Evolutionary conservation across 2,888 invertebrate species (phyloP).

Genomic region (Chloroclystis v-ata): DNA sequence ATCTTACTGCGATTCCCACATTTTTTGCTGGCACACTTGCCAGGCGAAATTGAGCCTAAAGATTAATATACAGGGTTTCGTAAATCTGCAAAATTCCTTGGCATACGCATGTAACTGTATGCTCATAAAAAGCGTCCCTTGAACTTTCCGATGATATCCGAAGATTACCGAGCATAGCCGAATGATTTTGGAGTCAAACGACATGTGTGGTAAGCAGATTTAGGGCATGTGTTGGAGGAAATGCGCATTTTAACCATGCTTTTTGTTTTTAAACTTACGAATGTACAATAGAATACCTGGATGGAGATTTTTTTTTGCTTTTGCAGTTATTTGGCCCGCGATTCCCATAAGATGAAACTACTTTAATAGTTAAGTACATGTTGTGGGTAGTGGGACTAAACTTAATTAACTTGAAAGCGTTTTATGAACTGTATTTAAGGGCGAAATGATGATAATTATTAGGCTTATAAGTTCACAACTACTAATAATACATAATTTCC

Average conservation of each 20-base stretch:
- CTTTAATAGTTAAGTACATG: no score
- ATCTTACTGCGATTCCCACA: conserved; percentile 55
- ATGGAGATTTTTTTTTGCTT: no score
- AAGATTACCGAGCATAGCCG: conserved; percentile 53
- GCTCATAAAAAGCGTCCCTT: conserved; percentile 60
- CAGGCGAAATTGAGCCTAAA: conserved; percentile 37
- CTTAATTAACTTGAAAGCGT: no score
- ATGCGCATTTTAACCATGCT: conserved; percentile 5
- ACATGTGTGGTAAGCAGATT: conserved; percentile 27
- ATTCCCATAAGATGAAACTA: no score
- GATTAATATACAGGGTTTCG: conserved; percentile 16
- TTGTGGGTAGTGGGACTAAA: no score
- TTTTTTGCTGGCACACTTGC: conserved; percentile 21
- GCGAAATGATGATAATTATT: no score
- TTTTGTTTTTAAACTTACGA: no score
- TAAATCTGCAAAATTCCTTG: conserved; percentile 25
- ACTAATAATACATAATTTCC: no score
- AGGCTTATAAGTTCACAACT: no score
- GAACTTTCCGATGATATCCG: conserved; percentile 54
- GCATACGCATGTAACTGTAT: conserved; percentile 43
- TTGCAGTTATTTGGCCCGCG: no score
- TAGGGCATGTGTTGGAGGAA: conserved; percentile 22
- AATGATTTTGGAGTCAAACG: conserved; percentile 34
- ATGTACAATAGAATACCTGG: no score
- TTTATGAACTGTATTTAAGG: no score